These are phyloP conservation scores for Drosophila mayaguana DNA, from an alignment of 2,888 invertebrate species.

Conservation along the genomic window DNA sequence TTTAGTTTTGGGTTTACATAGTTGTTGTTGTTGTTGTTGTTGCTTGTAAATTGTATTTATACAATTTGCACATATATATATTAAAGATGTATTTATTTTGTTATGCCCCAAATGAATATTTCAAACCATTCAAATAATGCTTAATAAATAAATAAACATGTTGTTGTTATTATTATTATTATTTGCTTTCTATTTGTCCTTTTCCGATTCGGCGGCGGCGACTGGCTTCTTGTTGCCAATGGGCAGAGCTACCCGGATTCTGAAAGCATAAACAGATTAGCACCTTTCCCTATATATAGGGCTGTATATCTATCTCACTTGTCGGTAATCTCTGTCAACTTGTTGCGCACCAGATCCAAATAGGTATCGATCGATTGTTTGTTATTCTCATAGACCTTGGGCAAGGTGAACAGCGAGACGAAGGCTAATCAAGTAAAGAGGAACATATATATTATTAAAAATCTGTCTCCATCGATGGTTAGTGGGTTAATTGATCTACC, in stretches of 20 bases:
- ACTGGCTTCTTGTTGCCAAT: slow-evolving; percentile 94
- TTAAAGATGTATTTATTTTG: slow-evolving; percentile 53
- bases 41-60: slow-evolving; percentile 57
- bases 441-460: not conserved
- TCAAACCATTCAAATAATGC: slow-evolving; percentile 78
- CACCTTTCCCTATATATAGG: not conserved
- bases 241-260: slow-evolving; percentile 95
- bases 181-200: slow-evolving; percentile 90
- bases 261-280: slow-evolving; percentile 81
- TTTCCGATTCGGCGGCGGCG: slow-evolving; percentile 88
- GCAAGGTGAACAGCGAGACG: slow-evolving; percentile 96
- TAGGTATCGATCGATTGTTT: slow-evolving; percentile 97
- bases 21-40: slow-evolving; percentile 34
- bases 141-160: slow-evolving; percentile 78
- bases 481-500: slow-evolving; percentile 87
- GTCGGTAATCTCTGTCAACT: slow-evolving; percentile 94
- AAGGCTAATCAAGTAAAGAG: slow-evolving; percentile 88
- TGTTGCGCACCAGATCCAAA: slow-evolving; percentile 93
- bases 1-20: slow-evolving; percentile 63
- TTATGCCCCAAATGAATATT: slow-evolving; percentile 77
- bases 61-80: slow-evolving; percentile 54
- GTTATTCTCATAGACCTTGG: slow-evolving; percentile 98
- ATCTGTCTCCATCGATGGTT: too few relatives aligned
- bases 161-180: slow-evolving; percentile 57
- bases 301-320: slow-evolving; percentile 88